Conservation (phyloP, 2,113 vertebrate species). For the Oreochromis niloticus region DNA sequence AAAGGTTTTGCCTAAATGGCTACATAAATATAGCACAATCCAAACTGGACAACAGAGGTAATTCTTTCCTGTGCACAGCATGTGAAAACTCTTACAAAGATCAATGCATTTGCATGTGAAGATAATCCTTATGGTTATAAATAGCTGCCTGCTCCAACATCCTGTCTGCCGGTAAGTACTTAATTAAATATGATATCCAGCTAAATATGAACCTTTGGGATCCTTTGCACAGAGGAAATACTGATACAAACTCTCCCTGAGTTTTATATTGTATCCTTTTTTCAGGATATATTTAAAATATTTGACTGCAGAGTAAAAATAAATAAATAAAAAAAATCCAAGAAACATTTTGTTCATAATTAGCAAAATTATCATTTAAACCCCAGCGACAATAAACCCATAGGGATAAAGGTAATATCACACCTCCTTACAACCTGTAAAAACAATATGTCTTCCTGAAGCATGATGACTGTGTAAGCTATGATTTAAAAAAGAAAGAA, state of each 20-base stretch:
- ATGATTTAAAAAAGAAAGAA: not conserved
- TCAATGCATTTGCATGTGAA: not conserved
- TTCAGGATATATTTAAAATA: not conserved
- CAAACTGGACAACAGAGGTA: not conserved
- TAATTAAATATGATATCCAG: constrained; percentile 64
- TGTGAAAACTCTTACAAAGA: not conserved
- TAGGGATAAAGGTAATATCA: not conserved
- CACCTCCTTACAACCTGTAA: not conserved
- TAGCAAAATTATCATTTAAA: no score
- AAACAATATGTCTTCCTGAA: not conserved
- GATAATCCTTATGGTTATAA: constrained; percentile 13
- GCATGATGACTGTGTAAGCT: not conserved
- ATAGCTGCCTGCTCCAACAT: constrained; percentile 18
- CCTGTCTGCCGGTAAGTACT: constrained; percentile 35
- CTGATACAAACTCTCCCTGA: not conserved
- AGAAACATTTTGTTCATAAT: no score
- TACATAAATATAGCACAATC: not conserved
- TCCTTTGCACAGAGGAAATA: not conserved
- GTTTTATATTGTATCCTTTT: not conserved
- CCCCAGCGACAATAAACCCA: no score
- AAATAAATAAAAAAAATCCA: no score
- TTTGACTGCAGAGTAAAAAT: no score
- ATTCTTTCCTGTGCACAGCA: not conserved
- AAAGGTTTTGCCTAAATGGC: not conserved
- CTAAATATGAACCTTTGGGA: constrained; percentile 23